Conservation (phyloP, 2,797 vertebrate genomes). For the Gastrophryne carolinensis region DNA sequence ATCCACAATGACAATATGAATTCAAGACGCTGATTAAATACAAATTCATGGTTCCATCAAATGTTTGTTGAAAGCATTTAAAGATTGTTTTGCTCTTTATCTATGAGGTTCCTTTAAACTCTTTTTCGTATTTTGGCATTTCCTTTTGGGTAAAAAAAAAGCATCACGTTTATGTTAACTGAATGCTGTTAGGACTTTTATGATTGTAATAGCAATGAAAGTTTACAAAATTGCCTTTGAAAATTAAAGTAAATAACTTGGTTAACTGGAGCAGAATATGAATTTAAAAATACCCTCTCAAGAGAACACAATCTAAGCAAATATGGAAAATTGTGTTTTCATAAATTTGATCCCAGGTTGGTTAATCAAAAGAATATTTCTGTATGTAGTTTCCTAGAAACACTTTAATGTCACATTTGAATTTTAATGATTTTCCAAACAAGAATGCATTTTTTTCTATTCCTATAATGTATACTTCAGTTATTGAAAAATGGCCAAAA, state of each 20-base stretch:
- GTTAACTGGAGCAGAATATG: background rate
- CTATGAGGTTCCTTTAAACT: slow-evolving; percentile 2
- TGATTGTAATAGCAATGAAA: background rate
- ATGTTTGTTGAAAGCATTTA: background rate
- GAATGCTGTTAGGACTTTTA: background rate
- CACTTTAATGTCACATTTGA: background rate
- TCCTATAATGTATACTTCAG: background rate
- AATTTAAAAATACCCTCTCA: background rate
- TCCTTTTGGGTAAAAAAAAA: background rate
- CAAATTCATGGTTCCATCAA: slow-evolving; percentile 7
- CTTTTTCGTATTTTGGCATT: background rate
- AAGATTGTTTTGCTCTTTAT: background rate
- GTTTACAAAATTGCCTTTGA: background rate
- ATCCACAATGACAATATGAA: background rate
- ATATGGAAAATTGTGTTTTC: background rate
- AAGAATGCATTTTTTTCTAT: background rate
- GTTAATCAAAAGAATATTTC: background rate
- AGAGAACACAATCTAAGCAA: background rate
- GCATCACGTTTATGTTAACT: background rate
- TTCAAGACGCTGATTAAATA: slow-evolving; percentile 22
- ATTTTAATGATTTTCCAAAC: background rate
- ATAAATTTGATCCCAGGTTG: background rate
- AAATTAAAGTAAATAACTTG: background rate
- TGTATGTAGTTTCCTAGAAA: background rate
- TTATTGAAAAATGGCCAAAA: background rate